Base-by-base conservation (phyloP, 1,140 invertebrate genomes). In the Zaprionus kolodkinae region DNA sequence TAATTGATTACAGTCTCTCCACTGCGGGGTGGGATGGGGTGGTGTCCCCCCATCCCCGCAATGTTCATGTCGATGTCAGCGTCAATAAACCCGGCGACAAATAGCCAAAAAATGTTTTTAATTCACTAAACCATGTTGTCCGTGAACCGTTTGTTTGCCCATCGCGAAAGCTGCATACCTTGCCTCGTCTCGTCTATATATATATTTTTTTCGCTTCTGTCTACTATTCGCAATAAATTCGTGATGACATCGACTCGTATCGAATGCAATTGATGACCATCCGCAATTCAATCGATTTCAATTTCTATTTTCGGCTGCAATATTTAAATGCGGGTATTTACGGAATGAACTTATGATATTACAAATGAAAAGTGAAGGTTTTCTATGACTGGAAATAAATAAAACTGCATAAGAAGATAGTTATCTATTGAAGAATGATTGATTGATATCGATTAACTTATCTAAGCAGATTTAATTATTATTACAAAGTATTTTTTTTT, bases 81-180 rank as follows among this genome's bases (percentile, higher is more conserved):
- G 63, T 76, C 67, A 84, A 84, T 84, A 83, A 67, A 75, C 48
- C 48, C 72, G 72, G 45, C 72, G 78, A 72, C 69, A 81, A 81
- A 78, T 65, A 12, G 78, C 64, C 57, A 55, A 76, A 79, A 76
- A 57, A 76, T 79, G 43, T 72, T 79, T 83, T 79, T 84, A 76
- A 75, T 74, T 79, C 76, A 57, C 76, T 84, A 84, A 79, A 70
- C 81, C 61, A 75, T 76, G 56, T 57, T 66, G 21, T 54, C 33
- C n/a, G n/a, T n/a, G 36, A 30, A 10, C 54, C 54, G 36, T 65
- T 55, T 63, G 36, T 54, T 61, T 36, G 52, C 5, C 25, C 33
- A 12, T 11, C 1, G n/a, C 1, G n/a, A 56, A 13, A 40, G 40
- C 40, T 45, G 40, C 40, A 15, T 35, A 57, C 52, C 13, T 43